Evolutionary conservation across 2,113 vertebrate genomes (phyloP).

Genomic region (Panthera tigris): DNA sequence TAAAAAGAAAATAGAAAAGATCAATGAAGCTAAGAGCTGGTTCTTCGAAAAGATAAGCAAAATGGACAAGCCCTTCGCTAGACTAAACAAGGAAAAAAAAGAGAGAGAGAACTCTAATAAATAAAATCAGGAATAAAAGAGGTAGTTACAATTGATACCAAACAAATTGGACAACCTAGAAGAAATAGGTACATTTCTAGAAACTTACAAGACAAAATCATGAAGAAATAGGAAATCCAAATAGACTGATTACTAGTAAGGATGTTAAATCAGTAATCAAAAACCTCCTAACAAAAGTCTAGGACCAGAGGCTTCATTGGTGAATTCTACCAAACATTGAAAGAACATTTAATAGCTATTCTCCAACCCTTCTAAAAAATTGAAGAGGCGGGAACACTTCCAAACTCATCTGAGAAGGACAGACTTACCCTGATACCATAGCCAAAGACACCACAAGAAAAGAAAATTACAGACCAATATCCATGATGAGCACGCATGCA

Average conservation of each 20-base stretch:
- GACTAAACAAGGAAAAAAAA: neutral
- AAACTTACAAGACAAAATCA: neutral
- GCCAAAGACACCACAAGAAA: neutral
- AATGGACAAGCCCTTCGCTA: neutral
- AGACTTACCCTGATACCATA: neutral
- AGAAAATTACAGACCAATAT: neutral
- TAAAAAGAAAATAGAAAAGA: neutral
- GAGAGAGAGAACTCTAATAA: neutral
- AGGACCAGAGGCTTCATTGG: neutral
- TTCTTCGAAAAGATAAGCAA: neutral
- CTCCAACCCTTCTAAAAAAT: neutral
- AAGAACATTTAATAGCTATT: neutral
- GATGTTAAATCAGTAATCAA: neutral
- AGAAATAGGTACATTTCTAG: neutral
- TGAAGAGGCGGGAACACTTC: neutral
- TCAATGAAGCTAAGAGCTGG: neutral
- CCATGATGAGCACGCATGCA: neutral
- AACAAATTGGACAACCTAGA: neutral
- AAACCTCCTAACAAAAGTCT: neutral
- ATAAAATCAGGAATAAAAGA: neutral
- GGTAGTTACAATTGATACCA: neutral
- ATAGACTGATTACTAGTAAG: neutral
- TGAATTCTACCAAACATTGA: neutral
- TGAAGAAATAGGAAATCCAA: neutral
- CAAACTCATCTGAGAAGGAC: neutral